Percentiles rank a stretch among this genome's conserved stretches.
These are phyloP conservation scores for Schrankia costaestrigalis DNA, from an alignment of 2,888 invertebrate genomes.

Conservation along the genomic window DNA sequence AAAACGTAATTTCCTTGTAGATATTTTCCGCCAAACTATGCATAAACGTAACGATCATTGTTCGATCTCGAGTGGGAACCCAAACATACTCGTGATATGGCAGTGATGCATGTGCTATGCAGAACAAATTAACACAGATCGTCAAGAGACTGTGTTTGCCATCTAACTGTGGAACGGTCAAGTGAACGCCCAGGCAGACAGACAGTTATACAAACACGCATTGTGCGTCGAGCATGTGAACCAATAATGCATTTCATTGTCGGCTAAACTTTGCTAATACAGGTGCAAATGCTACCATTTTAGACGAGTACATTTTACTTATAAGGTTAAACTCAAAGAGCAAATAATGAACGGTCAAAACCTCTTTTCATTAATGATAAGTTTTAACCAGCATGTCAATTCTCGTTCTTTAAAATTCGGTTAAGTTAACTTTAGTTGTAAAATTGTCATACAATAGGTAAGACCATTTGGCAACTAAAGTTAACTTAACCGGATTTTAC, in stretches of 20 bases:
- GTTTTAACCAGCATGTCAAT: too few species aligned
- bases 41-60: conserved; percentile 32
- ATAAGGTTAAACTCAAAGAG: too few species aligned
- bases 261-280: conserved; percentile 55
- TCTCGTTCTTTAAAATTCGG: too few species aligned
- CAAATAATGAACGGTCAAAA: too few species aligned
- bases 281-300: conserved; percentile 55
- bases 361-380: too few species aligned
- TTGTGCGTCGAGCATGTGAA: conserved; percentile 60
- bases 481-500: too few species aligned
- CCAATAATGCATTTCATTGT: conserved; percentile 75
- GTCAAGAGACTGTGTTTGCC: conserved; percentile 62
- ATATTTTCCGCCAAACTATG: too few species aligned
- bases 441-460: too few species aligned
- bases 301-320: conserved; percentile 9
- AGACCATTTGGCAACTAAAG: too few species aligned
- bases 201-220: conserved; percentile 75
- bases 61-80: conserved; percentile 29
- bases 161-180: conserved; percentile 69
- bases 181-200: conserved; percentile 63
- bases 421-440: too few species aligned
- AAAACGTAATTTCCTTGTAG: too few species aligned
- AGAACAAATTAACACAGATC: conserved; percentile 75
- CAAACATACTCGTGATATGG: conserved; percentile 50
- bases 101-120: conserved; percentile 59